A percentile compares a stretch with the other conserved stretches of the same genome.
Evolutionary conservation across 2,888 invertebrate species (phyloP).

Genomic region (Folsomia manolachei): DNA sequence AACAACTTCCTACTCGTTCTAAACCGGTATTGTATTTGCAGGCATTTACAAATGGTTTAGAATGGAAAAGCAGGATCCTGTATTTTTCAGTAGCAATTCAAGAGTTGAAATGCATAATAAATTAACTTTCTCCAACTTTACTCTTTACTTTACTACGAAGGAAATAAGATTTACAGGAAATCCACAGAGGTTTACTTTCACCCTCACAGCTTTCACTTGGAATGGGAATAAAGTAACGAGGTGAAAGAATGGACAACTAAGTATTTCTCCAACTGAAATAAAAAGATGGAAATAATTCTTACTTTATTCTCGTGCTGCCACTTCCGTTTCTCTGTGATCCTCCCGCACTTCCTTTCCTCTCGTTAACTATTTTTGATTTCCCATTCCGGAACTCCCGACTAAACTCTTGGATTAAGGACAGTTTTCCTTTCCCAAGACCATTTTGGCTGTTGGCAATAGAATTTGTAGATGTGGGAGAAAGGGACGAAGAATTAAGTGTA

Average conservation of each 20-base stretch:
- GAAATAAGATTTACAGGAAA: neutral
- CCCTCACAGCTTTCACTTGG: neutral
- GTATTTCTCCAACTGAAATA: no score
- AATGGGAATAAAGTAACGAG: no score
- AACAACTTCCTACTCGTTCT: no score
- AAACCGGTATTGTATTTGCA: no score
- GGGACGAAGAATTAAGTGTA: neutral
- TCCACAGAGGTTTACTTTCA: neutral
- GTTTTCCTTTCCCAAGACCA: slow-evolving; percentile 55
- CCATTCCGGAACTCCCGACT: slow-evolving; percentile 59
- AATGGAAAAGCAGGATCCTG: no score
- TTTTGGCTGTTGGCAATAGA: no score
- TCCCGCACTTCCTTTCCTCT: slow-evolving; percentile 25
- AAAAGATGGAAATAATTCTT: slow-evolving; percentile 12
- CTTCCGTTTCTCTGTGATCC: slow-evolving; percentile 20
- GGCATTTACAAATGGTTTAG: no score
- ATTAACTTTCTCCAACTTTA: no score
- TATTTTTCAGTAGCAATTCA: neutral
- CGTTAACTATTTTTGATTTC: slow-evolving; percentile 50
- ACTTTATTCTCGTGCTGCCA: slow-evolving; percentile 45
- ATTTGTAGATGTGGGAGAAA: neutral
- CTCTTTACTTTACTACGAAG: neutral
- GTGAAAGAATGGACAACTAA: no score
- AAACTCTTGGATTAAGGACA: slow-evolving; percentile 80
- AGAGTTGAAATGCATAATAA: neutral